phyloP scores from a whole-genome alignment of 2,888 invertebrate species.

The Hedya salicella region DNA sequence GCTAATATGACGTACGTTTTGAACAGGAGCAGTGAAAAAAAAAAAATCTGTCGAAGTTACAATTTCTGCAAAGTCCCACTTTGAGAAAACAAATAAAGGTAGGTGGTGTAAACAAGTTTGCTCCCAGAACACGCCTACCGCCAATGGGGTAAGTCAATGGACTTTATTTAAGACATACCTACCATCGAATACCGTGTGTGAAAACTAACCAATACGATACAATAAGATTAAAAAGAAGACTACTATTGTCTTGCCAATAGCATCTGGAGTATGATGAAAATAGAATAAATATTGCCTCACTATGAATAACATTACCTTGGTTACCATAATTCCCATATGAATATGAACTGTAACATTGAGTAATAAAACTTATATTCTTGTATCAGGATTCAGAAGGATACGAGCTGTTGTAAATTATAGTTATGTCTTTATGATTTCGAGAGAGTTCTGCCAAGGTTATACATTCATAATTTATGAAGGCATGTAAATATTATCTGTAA shows the following conservation, averaged over 20 bases:
- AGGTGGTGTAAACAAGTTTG: too few relatives aligned
- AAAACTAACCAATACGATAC: too few relatives aligned
- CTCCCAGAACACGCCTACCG: too few relatives aligned
- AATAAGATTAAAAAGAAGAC: too few relatives aligned
- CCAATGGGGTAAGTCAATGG: too few relatives aligned
- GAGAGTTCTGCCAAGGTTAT: constrained; percentile 1
- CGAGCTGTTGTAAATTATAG: background rate
- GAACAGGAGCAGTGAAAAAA: too few relatives aligned
- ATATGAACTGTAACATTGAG: background rate
- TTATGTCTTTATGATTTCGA: background rate
- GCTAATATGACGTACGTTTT: too few relatives aligned
- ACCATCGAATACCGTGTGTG: too few relatives aligned
- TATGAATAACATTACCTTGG: background rate
- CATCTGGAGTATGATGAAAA: background rate
- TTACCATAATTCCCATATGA: background rate
- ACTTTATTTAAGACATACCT: too few relatives aligned
- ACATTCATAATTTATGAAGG: constrained; percentile 15
- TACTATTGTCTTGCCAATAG: background rate
- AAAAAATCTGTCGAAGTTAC: too few relatives aligned
- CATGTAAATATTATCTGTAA: constrained; percentile 1
- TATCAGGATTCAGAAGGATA: background rate
- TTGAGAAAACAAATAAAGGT: too few relatives aligned
- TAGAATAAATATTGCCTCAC: constrained; percentile 3
- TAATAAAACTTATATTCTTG: background rate
- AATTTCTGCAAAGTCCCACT: too few relatives aligned